phyloP scores from a whole-genome alignment of 2,888 invertebrate species.

The Phragmatobia fuliginosa region DNA sequence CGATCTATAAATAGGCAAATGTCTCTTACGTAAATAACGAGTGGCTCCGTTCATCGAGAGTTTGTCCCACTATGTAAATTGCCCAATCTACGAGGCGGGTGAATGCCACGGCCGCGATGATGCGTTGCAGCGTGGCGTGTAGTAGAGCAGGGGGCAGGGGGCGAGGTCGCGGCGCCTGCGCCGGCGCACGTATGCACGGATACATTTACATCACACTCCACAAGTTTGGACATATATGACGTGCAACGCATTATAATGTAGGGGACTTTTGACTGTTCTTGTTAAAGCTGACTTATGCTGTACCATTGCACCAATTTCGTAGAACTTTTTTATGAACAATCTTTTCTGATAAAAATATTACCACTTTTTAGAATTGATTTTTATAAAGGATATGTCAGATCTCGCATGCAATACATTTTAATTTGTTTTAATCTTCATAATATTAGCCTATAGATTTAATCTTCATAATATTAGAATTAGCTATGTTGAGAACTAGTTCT shows the following conservation, averaged over 20 bases:
- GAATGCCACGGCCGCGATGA: constrained; percentile 19
- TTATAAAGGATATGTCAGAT: too few species aligned
- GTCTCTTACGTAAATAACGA: not conserved
- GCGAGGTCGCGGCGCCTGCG: constrained; percentile 34
- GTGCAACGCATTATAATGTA: constrained; percentile 8
- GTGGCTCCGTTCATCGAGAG: not conserved
- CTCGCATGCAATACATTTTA: too few species aligned
- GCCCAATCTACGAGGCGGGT: constrained; percentile 19
- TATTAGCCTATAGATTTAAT: too few species aligned
- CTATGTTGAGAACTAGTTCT: too few species aligned
- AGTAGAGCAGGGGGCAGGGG: constrained; percentile 6
- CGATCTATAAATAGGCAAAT: not conserved
- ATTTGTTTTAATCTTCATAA: too few species aligned
- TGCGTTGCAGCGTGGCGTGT: constrained; percentile 11
- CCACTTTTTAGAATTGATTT: too few species aligned
- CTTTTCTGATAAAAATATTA: not conserved
- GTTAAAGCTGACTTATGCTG: not conserved
- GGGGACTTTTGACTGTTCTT: constrained; percentile 14
- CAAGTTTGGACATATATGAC: not conserved
- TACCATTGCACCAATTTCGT: not conserved
- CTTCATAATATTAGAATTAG: too few species aligned
- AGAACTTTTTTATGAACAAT: not conserved
- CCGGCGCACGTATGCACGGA: constrained; percentile 41
- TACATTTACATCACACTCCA: constrained; percentile 7
- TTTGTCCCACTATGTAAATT: constrained; percentile 8